Base-by-base conservation (phyloP, 2,113 vertebrate species). In the Myiozetetes cayanensis region DNA sequence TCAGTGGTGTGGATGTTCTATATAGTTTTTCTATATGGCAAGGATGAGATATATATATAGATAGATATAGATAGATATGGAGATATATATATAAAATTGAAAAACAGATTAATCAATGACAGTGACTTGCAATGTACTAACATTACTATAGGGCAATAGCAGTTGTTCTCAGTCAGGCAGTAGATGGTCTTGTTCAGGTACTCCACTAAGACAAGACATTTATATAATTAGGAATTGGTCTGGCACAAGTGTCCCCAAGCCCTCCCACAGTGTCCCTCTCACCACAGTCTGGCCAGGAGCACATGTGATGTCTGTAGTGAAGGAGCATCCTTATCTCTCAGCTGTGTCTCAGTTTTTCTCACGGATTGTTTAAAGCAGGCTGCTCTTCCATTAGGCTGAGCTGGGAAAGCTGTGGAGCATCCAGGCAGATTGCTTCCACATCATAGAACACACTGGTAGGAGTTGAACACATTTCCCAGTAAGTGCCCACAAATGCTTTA, bases 401-500 rank as follows among this genome's bases (percentile, higher is more conserved):
- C 63, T 93, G 21, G 33, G 85, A 81, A 87, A 53, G 24, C 71
- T 93, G 35, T 3, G 3, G 12, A 59, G 39, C 56, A 79, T 67
- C 85, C 86, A 74, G 37, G 4, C 53, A 88, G 59, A n/a, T 50
- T 86, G 44, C 76, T 90, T 76, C 65, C 35, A 39, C 11, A 27
- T 76, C 87, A 77, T 35, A 61, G 86, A 79, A 62, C 74, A 88
- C 68, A 47, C 46, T 59, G 86, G 74, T 63, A 66, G 71, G 55
- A 76, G n/a, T 82, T 92, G 78, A 95, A 90, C 76, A 84, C 65
- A 56, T 95, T 95, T 95, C 85, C 84, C 65, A 86, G 2, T 82
- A 87, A 92, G 43, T 86, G 44, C 80, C 86, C 89, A 41, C 65
- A 79, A 91, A 84, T 72, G 61, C 76, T 91, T 80, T 94, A 75